Evolutionary conservation across 2,113 vertebrate species (phyloP), one percentile per base, ranked within the genome.

Genomic region (Neodon shergylaensis): DNA sequence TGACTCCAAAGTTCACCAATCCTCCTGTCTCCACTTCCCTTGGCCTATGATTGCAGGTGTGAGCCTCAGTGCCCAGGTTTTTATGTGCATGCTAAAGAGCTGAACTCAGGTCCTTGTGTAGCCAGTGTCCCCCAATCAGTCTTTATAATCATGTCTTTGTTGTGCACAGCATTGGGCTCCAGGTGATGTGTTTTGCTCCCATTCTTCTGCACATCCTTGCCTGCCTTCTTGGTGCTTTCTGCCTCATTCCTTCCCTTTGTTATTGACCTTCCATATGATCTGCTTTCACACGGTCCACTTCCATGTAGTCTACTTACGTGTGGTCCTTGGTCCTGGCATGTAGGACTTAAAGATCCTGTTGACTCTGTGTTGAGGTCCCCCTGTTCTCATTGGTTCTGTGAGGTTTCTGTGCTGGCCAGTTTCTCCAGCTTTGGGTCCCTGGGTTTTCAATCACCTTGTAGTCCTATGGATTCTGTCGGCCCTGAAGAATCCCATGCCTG

Each of bases 241-340:
- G 79, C 36, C 16, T 31, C 63, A 13, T 85, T 13, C 17, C 31
- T 65, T 28, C 26, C 63, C 1, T 33, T 7, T 21, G 63, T 66
- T 65, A 5, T 33, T 33, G 52, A 47, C 28, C 70, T 63, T 54
- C 21, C 79, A 14, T 61, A 12, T 58, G n/a, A 44, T 21, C 49
- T 5, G 3, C 2, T 79, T 54, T 33, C 4, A 24, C 19, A 81
- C 12, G 11, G 36, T 39, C 52, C 5, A 66, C 19, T n/a, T 44
- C 5, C 0, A 8, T 13, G 28, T 17, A 4, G 76, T 49, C 28
- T 49, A 39, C 42, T 42, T 22, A 3, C 12, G 0, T 31, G 10
- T 31, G 22, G 24, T 5, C 42, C 49, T 16, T 36, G 7, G 13
- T 24, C 22, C 73, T 49, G n/a, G 31, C 1, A 1, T 78, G 39